phyloP scores from a whole-genome alignment of 2,797 vertebrate genomes.

The Gephyroberyx darwinii region DNA sequence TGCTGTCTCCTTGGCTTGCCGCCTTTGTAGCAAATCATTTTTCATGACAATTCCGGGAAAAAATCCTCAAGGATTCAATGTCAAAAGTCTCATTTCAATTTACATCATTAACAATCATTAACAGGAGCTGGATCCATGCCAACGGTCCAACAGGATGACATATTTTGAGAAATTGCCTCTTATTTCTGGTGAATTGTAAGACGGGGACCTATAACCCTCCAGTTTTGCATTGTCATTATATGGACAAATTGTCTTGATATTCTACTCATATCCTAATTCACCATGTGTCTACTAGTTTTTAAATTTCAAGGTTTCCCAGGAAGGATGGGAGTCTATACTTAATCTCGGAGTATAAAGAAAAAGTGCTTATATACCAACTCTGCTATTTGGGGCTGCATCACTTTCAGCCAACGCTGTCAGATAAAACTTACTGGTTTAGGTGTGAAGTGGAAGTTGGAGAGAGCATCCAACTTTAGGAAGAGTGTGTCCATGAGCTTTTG shows the following conservation, averaged over 20 bases:
- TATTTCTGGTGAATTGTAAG: too few relatives aligned
- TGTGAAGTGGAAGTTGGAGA: constrained; percentile 98
- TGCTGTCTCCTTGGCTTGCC: background rate
- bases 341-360: too few relatives aligned
- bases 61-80: background rate
- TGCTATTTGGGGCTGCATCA: background rate
- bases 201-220: background rate
- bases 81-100: too few relatives aligned
- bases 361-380: background rate
- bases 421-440: constrained; percentile 90
- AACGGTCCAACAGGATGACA: background rate
- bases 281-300: too few relatives aligned
- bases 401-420: background rate
- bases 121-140: too few relatives aligned
- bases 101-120: too few relatives aligned
- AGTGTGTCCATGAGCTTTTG: constrained; percentile 94
- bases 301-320: too few relatives aligned
- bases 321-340: too few relatives aligned
- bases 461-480: constrained; percentile 93
- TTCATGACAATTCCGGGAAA: too few relatives aligned
- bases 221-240: background rate
- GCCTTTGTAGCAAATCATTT: background rate
- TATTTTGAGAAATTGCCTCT: background rate
- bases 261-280: background rate
- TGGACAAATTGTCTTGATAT: too few relatives aligned